Evolutionary conservation across 2,888 invertebrate species (phyloP).

Genomic region (Ornithoptera alexandrae): DNA sequence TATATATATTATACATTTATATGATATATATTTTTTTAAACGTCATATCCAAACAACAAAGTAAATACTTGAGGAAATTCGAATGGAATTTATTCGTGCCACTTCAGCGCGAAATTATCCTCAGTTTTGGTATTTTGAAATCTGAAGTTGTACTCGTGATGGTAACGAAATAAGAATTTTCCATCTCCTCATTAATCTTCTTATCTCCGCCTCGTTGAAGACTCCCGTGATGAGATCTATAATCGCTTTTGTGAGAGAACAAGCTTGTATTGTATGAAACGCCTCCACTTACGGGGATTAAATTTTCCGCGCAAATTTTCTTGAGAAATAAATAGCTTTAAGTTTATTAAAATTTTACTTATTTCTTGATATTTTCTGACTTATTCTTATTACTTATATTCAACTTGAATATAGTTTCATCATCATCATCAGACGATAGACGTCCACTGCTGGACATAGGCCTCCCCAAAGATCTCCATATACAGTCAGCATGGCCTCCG

Average conservation of each 20-base stretch:
- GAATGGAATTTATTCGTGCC: neutral
- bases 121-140: neutral
- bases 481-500: too few relatives aligned
- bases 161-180: conserved; percentile 3
- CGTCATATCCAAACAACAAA: neutral
- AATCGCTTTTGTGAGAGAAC: conserved; percentile 15
- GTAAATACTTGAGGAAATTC: neutral
- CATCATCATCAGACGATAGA: too few relatives aligned
- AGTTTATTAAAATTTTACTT: neutral
- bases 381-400: neutral
- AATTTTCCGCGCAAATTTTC: conserved; percentile 21
- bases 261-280: conserved; percentile 9
- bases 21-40: neutral
- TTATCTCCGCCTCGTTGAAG: neutral
- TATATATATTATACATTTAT: too few relatives aligned
- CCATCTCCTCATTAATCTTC: conserved; percentile 11
- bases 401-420: too few relatives aligned
- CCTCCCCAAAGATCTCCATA: too few relatives aligned
- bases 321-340: neutral
- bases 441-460: too few relatives aligned
- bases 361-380: neutral
- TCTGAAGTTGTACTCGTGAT: conserved; percentile 5
- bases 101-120: neutral
- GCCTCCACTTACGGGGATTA: conserved; percentile 1
- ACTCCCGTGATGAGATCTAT: neutral